phyloP scores from a whole-genome alignment of 2,888 invertebrate genomes.

The Polymixis lichenea region DNA sequence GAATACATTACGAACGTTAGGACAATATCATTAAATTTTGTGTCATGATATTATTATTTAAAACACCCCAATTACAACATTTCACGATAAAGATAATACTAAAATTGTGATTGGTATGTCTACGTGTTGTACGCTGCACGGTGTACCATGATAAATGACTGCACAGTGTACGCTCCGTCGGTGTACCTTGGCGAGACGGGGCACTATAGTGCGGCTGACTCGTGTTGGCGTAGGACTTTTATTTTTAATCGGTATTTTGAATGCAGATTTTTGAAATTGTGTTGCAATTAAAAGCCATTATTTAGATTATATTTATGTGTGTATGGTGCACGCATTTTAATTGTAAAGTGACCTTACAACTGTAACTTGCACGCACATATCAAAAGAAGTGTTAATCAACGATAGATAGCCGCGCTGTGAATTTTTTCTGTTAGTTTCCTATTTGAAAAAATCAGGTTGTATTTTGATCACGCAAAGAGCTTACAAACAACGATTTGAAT shows the following conservation, averaged over 20 bases:
- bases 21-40: not conserved
- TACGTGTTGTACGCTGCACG: conserved; percentile 58
- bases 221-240: conserved; percentile 33
- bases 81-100: conserved; percentile 42
- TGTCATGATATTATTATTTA: not conserved
- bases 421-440: not conserved
- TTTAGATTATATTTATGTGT: too few species aligned
- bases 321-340: too few species aligned
- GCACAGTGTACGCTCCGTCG: conserved; percentile 37
- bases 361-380: not conserved
- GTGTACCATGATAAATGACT: conserved; percentile 72
- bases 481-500: not conserved
- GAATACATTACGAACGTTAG: too few species aligned
- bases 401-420: not conserved
- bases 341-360: not conserved
- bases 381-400: not conserved
- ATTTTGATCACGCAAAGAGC: not conserved
- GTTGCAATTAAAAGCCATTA: too few species aligned
- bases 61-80: conserved; percentile 6
- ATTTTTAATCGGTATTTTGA: not conserved
- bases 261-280: not conserved
- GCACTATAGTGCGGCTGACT: conserved; percentile 17
- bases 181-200: conserved; percentile 58
- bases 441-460: not conserved
- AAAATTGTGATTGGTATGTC: conserved; percentile 71